phyloP scores from a whole-genome alignment of 2,113 vertebrate genomes.

The Stercorarius parasiticus region DNA sequence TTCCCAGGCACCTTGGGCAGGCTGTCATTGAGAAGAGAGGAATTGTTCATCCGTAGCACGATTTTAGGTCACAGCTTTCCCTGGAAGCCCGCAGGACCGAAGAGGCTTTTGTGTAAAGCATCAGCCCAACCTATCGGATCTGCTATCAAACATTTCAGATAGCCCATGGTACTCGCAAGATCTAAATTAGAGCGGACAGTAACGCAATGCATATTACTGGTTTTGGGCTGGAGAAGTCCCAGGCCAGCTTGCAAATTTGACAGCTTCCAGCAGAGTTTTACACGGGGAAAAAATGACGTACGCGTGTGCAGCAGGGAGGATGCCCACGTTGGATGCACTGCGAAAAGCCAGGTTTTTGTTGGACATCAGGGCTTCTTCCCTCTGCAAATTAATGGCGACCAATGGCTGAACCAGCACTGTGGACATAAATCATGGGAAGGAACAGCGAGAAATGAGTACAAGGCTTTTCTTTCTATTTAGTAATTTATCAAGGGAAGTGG shows the following conservation, averaged over 20 bases:
- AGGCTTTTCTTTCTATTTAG: conserved; percentile 87
- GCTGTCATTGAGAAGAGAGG: background rate
- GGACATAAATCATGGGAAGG: conserved; percentile 80
- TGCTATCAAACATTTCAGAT: background rate
- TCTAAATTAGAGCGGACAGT: conserved; percentile 75
- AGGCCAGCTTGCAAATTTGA: conserved; percentile 40
- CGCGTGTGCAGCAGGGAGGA: background rate
- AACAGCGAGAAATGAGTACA: conserved; percentile 82
- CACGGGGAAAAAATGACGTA: background rate
- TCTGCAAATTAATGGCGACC: conserved; percentile 66
- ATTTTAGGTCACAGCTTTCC: conserved; percentile 19
- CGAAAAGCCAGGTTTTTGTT: conserved; percentile 20
- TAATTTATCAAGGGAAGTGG: conserved; percentile 89
- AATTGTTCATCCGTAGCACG: background rate
- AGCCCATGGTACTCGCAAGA: conserved; percentile 22
- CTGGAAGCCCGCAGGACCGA: background rate
- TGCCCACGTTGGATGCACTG: background rate
- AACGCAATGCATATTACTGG: conserved; percentile 51
- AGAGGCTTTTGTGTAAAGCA: background rate
- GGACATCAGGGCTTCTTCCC: conserved; percentile 37
- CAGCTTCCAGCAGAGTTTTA: conserved; percentile 56
- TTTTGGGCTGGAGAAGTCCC: conserved; percentile 48
- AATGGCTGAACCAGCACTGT: conserved; percentile 31
- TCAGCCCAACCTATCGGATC: background rate
- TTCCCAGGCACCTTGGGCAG: background rate